Conservation (phyloP, 1,140 invertebrate genomes). For the Heliothis virescens region DNA sequence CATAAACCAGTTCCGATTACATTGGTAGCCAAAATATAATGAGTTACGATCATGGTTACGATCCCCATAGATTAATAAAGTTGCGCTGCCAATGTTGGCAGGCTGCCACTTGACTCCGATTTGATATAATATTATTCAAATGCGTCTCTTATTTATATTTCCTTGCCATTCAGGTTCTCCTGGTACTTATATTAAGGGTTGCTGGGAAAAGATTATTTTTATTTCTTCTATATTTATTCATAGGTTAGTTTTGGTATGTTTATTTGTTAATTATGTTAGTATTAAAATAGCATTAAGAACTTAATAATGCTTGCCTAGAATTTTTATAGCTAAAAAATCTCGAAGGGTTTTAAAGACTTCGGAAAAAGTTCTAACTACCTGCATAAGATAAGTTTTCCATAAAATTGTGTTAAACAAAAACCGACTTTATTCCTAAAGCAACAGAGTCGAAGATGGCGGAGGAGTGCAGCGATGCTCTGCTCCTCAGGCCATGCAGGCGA, state of each 20-base stretch:
- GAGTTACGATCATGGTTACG: background rate
- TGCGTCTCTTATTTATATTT: constrained; percentile 2
- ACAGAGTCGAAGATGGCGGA: constrained; percentile 13
- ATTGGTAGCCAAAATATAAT: constrained; percentile 14
- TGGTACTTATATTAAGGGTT: constrained; percentile 1
- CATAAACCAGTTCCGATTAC: background rate
- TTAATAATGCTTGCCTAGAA: background rate
- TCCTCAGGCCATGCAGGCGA: constrained; percentile 83
- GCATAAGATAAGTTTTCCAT: too few relatives aligned
- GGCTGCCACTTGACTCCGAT: background rate
- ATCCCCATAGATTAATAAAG: background rate
- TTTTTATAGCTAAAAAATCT: too few relatives aligned
- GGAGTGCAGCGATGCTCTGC: constrained; percentile 61
- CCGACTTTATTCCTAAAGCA: background rate
- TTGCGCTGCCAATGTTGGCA: background rate
- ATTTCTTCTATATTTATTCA: too few relatives aligned
- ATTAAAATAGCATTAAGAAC: too few relatives aligned
- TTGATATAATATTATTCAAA: constrained; percentile 24
- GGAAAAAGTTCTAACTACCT: too few relatives aligned
- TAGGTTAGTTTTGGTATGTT: background rate
- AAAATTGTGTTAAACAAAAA: background rate
- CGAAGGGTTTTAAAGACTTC: too few relatives aligned
- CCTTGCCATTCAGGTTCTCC: background rate
- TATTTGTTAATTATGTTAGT: background rate
- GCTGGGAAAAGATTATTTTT: background rate